Evolutionary conservation across 2,797 vertebrate genomes (phyloP).

Genomic region (Taeniopygia guttata): DNA sequence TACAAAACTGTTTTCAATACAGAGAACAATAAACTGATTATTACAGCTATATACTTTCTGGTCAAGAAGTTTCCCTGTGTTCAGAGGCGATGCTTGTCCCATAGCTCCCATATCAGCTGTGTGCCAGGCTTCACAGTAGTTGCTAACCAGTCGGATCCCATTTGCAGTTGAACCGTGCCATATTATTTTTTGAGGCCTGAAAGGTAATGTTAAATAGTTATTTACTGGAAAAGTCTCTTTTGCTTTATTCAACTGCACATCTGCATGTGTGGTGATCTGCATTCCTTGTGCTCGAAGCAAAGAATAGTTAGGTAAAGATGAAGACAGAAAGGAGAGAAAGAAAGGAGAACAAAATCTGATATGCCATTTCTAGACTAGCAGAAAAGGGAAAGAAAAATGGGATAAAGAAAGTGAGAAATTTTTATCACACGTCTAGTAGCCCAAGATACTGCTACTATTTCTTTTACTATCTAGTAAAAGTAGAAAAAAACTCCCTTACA

Average conservation of each 20-base stretch:
- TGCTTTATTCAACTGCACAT: not conserved
- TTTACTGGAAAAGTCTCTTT: not conserved
- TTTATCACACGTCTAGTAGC: not conserved
- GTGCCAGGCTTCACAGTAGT: constrained; percentile 92
- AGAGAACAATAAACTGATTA: constrained; percentile 89
- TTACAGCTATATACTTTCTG: constrained; percentile 90
- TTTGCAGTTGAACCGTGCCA: constrained; percentile 89
- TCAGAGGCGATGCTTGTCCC: constrained; percentile 88
- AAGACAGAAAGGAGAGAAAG: not conserved
- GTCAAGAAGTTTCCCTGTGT: constrained; percentile 85
- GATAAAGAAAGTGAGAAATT: not conserved
- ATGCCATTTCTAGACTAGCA: not conserved
- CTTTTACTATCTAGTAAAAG: not conserved
- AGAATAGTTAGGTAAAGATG: not conserved
- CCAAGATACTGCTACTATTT: not conserved
- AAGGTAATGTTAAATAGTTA: constrained; percentile 41
- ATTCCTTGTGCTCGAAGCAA: not conserved
- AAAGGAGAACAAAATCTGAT: not conserved
- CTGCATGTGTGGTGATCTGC: not conserved
- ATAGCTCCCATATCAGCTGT: constrained; percentile 79
- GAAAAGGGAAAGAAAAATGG: not conserved
- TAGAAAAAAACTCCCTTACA: not conserved
- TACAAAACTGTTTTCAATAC: constrained; percentile 94
- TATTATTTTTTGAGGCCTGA: constrained; percentile 90
- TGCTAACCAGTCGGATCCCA: constrained; percentile 83